These are phyloP conservation scores for Nomia melanderi DNA, from an alignment of 1,140 invertebrate genomes.

Conservation along the genomic window DNA sequence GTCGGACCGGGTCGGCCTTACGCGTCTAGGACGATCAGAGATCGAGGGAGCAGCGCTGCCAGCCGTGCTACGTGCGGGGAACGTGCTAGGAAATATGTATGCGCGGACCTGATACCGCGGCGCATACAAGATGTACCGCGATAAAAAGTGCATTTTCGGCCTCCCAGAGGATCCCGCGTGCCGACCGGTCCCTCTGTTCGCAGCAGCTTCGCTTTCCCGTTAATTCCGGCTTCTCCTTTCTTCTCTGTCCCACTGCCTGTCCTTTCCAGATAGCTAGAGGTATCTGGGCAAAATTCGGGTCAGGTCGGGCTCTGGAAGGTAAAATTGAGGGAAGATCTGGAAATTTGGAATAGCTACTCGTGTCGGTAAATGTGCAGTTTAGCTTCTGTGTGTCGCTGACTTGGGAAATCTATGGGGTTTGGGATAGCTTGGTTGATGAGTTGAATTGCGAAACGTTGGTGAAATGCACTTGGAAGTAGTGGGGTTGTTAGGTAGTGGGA, in stretches of 20 bases:
- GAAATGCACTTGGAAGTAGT: too few relatives aligned
- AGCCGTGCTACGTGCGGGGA: slow-evolving; percentile 48
- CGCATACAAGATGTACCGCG: slow-evolving; percentile 68
- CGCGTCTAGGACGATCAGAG: slow-evolving; percentile 46
- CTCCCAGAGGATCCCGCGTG: slow-evolving; percentile 51
- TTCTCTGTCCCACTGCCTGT: background rate
- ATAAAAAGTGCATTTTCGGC: slow-evolving; percentile 72
- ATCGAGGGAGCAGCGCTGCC: slow-evolving; percentile 33
- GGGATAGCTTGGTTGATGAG: too few relatives aligned
- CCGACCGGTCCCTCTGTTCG: background rate
- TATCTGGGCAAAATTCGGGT: too few relatives aligned
- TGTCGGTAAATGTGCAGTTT: too few relatives aligned
- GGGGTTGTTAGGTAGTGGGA: too few relatives aligned
- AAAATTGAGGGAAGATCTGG: too few relatives aligned
- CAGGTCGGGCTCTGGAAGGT: too few relatives aligned
- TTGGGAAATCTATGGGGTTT: too few relatives aligned
- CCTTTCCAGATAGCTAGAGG: too few relatives aligned
- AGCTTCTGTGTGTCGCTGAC: too few relatives aligned
- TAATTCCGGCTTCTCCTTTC: slow-evolving; percentile 23
- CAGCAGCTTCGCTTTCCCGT: background rate
- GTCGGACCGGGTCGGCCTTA: slow-evolving; percentile 35
- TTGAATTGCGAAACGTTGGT: too few relatives aligned
- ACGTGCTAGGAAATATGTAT: slow-evolving; percentile 72
- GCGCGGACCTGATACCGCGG: slow-evolving; percentile 49
- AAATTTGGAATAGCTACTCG: too few relatives aligned